Evolutionary conservation across 2,797 vertebrate species (phyloP), one percentile per base, ranked within the genome.

Genomic region (Chrysocyon brachyurus): DNA sequence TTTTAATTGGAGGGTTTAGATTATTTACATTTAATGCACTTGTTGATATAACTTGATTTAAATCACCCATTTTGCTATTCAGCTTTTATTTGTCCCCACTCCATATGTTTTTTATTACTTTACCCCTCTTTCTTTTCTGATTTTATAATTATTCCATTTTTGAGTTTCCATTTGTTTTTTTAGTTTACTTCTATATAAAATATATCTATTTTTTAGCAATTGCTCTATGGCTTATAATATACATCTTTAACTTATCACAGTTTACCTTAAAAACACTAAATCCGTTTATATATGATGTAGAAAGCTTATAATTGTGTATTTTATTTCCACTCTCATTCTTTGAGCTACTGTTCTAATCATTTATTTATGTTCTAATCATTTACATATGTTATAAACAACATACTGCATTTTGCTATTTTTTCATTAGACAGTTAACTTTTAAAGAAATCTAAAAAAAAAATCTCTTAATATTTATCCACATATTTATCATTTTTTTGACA

Each of bases 261-360:
- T 82, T 90, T 93, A 91, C 63, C 26, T 95, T 70, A 70, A 87
- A 78, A 56, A 68, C 89, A 87, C 22, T 68, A 36, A 54, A 49
- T 73, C n/a, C 33, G 40, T 83, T 93, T 72, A 33, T 11, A 52
- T 49, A 17, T 78, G 3, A 21, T 79, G 16, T 31, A 54, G 86
- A 36, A 40, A 89, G 28, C 21, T 78, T 57, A 36, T 36, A 86
- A 77, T 1, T 91, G 12, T 75, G 33, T 31, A 12, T 57, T 78
- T 49, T n/a, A 70, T 21, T 75, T 68, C 33, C 15, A 22, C 2
- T 46, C 4, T 46, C 14, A 36, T 77, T 22, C 54, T 85, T 95
- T 68, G 33, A 83, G n/a, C 22, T 88, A 26, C 31, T 81, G 19
- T 59, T 86, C 0, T 85, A 64, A 28, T 64, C 16, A 56, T 92